These are phyloP conservation scores for Lagodon rhomboides DNA, from an alignment of 2,797 vertebrate species.

Conservation along the genomic window DNA sequence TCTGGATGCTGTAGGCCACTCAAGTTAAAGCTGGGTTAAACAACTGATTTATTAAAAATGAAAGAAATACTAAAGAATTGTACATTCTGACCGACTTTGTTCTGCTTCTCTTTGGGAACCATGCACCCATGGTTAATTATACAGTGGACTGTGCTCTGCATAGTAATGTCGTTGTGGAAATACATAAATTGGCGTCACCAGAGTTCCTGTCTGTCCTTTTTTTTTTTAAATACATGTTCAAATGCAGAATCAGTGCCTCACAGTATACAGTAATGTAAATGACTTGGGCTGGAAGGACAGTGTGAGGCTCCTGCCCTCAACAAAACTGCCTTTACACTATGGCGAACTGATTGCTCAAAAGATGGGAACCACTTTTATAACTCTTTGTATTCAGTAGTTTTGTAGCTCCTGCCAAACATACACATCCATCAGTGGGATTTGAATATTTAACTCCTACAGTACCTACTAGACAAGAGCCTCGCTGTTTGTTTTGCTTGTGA, in stretches of 20 bases:
- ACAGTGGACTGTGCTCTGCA: slow-evolving; percentile 23
- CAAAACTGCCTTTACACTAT: not conserved
- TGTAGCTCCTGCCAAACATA: not conserved
- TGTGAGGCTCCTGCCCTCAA: not conserved
- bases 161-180: slow-evolving; percentile 23
- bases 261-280: not conserved
- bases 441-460: not conserved
- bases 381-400: not conserved
- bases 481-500: slow-evolving; percentile 24
- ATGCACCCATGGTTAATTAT: slow-evolving; percentile 37
- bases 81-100: slow-evolving; percentile 42
- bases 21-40: slow-evolving; percentile 35
- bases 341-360: not conserved
- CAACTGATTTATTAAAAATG: slow-evolving; percentile 35
- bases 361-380: not conserved
- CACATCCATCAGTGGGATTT: not conserved
- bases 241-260: not conserved
- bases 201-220: not conserved
- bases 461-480: not conserved
- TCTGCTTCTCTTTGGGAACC: slow-evolving; percentile 37
- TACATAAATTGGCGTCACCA: slow-evolving; percentile 24
- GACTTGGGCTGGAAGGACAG: rapidly evolving
- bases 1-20: slow-evolving; percentile 9
- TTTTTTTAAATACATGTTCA: not conserved
- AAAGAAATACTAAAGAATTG: slow-evolving; percentile 27